These are phyloP conservation scores for Oncorhynchus tshawytscha DNA, from an alignment of 2,113 vertebrate species.

Conservation along the genomic window DNA sequence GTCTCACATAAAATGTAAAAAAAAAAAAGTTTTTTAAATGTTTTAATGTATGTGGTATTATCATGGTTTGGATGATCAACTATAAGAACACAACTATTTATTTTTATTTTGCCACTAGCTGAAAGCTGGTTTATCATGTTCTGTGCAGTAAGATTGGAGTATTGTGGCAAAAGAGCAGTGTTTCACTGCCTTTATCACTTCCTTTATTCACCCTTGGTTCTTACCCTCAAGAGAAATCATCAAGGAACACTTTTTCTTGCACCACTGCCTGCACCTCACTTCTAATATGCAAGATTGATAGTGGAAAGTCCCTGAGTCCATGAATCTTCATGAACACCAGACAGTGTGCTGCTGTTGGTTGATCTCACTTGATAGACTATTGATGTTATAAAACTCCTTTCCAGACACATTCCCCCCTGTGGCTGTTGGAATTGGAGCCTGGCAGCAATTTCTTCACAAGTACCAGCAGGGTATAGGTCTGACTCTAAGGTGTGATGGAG, in stretches of 20 bases:
- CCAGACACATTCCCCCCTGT: constrained; percentile 8
- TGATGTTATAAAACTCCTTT: constrained; percentile 7
- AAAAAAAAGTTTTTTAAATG: not conserved
- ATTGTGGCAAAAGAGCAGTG: not conserved
- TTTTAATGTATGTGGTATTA: not conserved
- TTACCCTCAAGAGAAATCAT: constrained; percentile 58
- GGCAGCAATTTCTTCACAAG: not conserved
- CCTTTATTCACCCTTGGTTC: constrained; percentile 28
- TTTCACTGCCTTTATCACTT: not conserved
- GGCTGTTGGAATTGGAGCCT: not conserved
- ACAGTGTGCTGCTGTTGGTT: constrained; percentile 35
- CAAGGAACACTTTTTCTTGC: constrained; percentile 63
- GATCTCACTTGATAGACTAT: constrained; percentile 28
- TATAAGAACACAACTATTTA: not conserved
- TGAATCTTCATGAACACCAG: constrained; percentile 62
- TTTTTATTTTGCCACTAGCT: not conserved
- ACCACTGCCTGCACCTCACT: constrained; percentile 64
- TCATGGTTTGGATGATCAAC: not conserved
- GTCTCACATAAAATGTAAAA: not conserved
- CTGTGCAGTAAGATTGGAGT: not conserved
- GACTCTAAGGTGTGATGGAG: not conserved
- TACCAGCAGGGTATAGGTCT: not conserved
- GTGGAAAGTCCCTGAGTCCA: constrained; percentile 45
- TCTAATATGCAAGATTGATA: constrained; percentile 53
- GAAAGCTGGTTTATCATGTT: not conserved